Evolutionary conservation across 2,797 vertebrate genomes (phyloP).

Genomic region (Coluber constrictor): DNA sequence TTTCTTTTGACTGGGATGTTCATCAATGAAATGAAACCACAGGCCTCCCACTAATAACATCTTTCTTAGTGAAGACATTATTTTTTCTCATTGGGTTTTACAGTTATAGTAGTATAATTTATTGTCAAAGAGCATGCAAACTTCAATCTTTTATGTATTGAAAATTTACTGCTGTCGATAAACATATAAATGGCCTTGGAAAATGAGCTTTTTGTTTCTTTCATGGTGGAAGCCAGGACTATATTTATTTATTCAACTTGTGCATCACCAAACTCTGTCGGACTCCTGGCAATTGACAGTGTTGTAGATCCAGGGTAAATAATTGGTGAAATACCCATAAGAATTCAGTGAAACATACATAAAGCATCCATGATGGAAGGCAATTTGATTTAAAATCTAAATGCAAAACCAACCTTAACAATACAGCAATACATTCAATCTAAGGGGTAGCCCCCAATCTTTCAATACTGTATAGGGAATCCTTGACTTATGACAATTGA

Average conservation of each 20-base stretch:
- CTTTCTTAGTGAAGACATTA: background rate
- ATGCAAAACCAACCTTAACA: background rate
- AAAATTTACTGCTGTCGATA: background rate
- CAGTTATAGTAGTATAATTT: background rate
- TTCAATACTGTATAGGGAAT: background rate
- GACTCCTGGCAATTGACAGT: background rate
- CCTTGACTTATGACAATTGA: too few species aligned
- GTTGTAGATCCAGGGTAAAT: background rate
- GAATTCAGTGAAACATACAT: background rate
- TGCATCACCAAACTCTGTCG: background rate
- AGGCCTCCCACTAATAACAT: background rate
- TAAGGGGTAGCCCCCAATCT: background rate
- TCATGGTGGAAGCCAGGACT: background rate
- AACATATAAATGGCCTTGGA: background rate
- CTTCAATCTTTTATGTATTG: background rate
- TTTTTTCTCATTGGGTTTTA: background rate
- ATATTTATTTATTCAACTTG: background rate
- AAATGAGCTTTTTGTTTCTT: background rate
- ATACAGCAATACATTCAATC: background rate
- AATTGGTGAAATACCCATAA: background rate
- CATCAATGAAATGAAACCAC: background rate
- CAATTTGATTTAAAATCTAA: background rate
- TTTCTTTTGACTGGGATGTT: background rate
- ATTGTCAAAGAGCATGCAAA: background rate
- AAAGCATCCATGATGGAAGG: background rate